Evolutionary conservation across 2,888 invertebrate species (phyloP).

Genomic region (Liopterus haemorrhoidalis): DNA sequence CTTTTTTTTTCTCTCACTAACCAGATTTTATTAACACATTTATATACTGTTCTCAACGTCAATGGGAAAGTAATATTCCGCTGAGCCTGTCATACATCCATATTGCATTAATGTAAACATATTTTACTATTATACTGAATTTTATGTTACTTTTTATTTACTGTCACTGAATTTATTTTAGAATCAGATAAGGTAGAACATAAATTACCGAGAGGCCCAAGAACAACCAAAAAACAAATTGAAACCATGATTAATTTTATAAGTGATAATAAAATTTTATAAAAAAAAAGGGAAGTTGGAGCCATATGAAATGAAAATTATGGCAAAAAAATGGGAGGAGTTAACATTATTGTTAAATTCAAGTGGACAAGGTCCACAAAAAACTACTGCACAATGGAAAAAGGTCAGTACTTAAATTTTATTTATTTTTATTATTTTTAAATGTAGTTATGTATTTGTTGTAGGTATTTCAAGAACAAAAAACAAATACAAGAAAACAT

Average conservation of each 20-base stretch:
- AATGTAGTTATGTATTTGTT: not conserved
- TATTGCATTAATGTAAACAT: no score
- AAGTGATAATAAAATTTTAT: not conserved
- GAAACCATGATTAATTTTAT: not conserved
- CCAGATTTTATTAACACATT: no score
- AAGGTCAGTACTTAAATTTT: not conserved
- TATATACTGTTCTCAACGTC: no score
- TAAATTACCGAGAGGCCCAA: conserved; percentile 1
- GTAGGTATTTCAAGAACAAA: conserved; percentile 4
- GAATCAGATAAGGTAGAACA: no score
- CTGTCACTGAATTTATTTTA: no score
- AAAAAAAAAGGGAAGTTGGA: conserved; percentile 7
- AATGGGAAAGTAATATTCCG: no score
- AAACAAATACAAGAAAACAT: conserved; percentile 1
- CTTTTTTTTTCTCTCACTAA: no score
- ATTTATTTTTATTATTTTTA: not conserved
- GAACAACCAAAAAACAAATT: not conserved
- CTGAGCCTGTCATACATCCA: no score
- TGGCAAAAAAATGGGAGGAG: conserved; percentile 2
- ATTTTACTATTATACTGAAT: no score
- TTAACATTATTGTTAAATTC: not conserved
- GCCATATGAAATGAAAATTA: not conserved
- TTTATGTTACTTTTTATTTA: no score
- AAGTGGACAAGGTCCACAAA: conserved; percentile 6
- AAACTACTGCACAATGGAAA: conserved; percentile 3